phyloP scores from a whole-genome alignment of 2,888 invertebrate genomes.

The Barypeithes pellucidus region DNA sequence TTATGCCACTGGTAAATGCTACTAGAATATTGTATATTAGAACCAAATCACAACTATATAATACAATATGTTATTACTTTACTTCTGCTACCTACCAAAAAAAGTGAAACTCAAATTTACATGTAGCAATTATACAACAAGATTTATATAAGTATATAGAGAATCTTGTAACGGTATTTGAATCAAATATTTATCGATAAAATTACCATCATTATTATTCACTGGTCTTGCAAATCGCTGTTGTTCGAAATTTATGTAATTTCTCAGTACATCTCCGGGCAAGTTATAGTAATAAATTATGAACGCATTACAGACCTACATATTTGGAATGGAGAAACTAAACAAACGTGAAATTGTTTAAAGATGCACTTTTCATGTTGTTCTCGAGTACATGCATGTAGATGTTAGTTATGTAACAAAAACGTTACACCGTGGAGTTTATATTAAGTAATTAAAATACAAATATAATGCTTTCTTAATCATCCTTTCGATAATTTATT shows the following conservation, averaged over 20 bases:
- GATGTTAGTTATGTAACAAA: background rate
- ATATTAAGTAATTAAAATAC: too few relatives aligned
- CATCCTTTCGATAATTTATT: too few relatives aligned
- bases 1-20: too few relatives aligned
- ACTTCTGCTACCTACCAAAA: background rate
- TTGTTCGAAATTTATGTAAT: conserved; percentile 14
- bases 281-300: conserved; percentile 5
- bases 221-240: conserved; percentile 16
- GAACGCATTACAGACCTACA: conserved; percentile 2
- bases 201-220: conserved; percentile 4
- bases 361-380: background rate
- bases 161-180: background rate
- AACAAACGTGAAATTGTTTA: conserved; percentile 3
- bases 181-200: conserved; percentile 20
- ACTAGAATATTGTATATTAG: too few relatives aligned
- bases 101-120: conserved; percentile 5
- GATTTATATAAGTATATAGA: background rate
- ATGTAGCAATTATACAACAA: background rate
- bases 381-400: too few relatives aligned
- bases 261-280: conserved; percentile 4
- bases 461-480: too few relatives aligned
- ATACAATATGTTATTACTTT: background rate
- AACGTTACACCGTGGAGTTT: background rate
- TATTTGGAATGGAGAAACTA: conserved; percentile 9
- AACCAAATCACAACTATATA: too few relatives aligned